A percentile compares a stretch with the other conserved stretches of the same genome.
Conservation (phyloP, 2,113 vertebrate genomes). For the Xenus cinereus region DNA sequence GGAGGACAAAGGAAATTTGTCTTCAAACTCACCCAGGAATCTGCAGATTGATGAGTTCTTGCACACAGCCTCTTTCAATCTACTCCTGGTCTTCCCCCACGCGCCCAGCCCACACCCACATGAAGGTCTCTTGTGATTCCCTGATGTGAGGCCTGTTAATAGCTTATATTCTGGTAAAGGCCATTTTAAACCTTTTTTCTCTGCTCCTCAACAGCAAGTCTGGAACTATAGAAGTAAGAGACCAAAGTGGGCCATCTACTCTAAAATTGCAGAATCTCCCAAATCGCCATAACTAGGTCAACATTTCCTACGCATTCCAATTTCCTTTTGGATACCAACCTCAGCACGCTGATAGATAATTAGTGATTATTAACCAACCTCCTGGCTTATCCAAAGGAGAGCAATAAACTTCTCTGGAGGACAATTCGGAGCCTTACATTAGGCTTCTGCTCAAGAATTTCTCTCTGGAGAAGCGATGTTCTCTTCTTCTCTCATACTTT, state of each 20-base stretch:
- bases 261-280: background rate
- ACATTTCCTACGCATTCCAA: background rate
- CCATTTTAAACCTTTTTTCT: background rate
- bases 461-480: constrained; percentile 29
- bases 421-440: constrained; percentile 16
- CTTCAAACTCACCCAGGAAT: background rate
- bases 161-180: background rate
- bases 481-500: background rate
- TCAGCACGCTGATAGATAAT: background rate
- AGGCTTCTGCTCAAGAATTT: background rate
- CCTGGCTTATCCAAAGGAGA: background rate
- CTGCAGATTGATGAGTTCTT: background rate
- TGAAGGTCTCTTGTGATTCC: background rate
- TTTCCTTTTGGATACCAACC: background rate
- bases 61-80: background rate
- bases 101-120: background rate
- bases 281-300: background rate
- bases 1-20: too few relatives aligned
- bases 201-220: background rate
- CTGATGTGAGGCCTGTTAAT: background rate
- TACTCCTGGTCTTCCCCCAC: background rate
- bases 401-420: constrained; percentile 7
- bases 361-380: background rate
- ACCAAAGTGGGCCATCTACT: background rate
- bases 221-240: background rate